Conservation (phyloP, 2,113 vertebrate genomes). For the Bombycilla garrulus region DNA sequence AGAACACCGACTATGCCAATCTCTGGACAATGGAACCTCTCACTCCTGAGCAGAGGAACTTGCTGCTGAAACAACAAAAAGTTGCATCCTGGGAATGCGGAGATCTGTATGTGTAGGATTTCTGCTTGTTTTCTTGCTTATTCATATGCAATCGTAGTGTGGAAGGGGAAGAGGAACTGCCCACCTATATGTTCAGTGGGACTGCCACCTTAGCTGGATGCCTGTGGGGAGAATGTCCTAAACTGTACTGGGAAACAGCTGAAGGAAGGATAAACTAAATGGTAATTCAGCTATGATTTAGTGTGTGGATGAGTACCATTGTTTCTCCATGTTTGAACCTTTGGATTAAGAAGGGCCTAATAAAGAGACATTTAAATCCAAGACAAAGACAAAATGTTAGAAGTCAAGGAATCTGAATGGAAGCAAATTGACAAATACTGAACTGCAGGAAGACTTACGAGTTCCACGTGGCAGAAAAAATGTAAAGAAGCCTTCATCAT, state of each 20-base stretch:
- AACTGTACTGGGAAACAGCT: background rate
- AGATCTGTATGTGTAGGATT: background rate
- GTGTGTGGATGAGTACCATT: background rate
- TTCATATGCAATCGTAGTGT: background rate
- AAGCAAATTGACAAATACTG: background rate
- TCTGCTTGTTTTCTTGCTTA: background rate
- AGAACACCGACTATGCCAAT: background rate
- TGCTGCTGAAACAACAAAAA: background rate
- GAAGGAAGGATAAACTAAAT: background rate
- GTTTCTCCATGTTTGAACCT: background rate
- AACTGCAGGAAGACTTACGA: background rate
- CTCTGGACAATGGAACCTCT: background rate
- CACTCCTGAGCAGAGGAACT: background rate
- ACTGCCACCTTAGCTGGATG: background rate
- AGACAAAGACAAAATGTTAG: background rate
- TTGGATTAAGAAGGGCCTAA: background rate
- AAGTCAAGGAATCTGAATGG: background rate
- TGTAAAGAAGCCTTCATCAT: background rate
- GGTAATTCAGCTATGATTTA: background rate
- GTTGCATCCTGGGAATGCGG: background rate
- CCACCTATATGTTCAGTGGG: background rate
- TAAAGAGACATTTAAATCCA: background rate
- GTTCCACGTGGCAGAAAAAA: background rate
- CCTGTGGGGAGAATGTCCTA: background rate
- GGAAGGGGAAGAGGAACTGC: background rate